Evolutionary conservation across 2,888 invertebrate genomes (phyloP).

Genomic region (Hypsopygia costalis): DNA sequence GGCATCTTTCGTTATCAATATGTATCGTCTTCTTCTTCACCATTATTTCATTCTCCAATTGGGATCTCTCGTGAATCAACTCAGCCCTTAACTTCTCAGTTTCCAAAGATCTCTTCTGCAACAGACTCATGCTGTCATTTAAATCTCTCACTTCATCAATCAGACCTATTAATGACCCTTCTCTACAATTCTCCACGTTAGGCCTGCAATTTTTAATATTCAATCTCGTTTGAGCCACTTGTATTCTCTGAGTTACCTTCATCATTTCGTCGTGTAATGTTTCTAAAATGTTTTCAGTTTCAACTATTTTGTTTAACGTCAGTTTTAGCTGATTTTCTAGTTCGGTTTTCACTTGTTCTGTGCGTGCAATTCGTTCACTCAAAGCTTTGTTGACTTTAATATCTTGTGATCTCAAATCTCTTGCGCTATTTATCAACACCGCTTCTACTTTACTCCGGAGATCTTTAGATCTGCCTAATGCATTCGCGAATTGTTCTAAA

Average conservation of each 20-base stretch:
- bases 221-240: conserved; percentile 68
- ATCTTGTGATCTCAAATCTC: conserved; percentile 90
- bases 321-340: conserved; percentile 84
- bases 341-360: conserved; percentile 86
- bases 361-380: conserved; percentile 85
- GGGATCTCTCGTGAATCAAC: conserved; percentile 60
- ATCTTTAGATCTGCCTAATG: conserved; percentile 85
- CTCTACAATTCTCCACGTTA: conserved; percentile 67
- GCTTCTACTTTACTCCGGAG: conserved; percentile 87
- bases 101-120: conserved; percentile 57
- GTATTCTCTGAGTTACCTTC: conserved; percentile 62
- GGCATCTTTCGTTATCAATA: conserved; percentile 60
- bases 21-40: conserved; percentile 67
- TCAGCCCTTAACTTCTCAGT: conserved; percentile 61
- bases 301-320: conserved; percentile 64
- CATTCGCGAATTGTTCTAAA: conserved; percentile 86
- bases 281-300: conserved; percentile 64
- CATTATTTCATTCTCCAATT: conserved; percentile 65
- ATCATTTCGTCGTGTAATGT: conserved; percentile 64
- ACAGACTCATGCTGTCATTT: conserved; percentile 61
- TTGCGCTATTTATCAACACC: conserved; percentile 86
- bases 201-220: conserved; percentile 63
- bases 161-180: conserved; percentile 60
- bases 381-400: conserved; percentile 89
- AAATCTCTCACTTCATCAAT: conserved; percentile 68